Conservation (phyloP, 2,888 invertebrate species). For the Phrixothrix hirtus region DNA sequence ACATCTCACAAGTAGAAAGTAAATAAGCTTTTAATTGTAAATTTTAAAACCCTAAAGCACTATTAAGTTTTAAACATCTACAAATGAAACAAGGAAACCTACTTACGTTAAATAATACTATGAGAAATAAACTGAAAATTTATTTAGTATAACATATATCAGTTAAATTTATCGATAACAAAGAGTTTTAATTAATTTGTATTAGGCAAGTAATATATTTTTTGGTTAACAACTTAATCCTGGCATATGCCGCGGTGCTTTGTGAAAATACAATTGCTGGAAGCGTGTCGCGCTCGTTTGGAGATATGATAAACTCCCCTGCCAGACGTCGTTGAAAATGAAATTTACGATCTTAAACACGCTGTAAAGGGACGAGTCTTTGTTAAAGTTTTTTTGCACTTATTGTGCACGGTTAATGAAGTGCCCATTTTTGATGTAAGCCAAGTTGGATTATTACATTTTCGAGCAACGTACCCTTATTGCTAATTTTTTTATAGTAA, state of each 20-base stretch:
- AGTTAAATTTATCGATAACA: background rate
- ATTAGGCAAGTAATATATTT: slow-evolving; percentile 39
- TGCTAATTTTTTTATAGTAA: too few species aligned
- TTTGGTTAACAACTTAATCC: slow-evolving; percentile 45
- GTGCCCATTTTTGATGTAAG: slow-evolving; percentile 21
- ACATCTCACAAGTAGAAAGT: too few species aligned
- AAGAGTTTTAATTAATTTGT: slow-evolving; percentile 33
- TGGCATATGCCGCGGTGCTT: slow-evolving; percentile 42
- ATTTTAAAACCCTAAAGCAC: too few species aligned
- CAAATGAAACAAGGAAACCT: too few species aligned
- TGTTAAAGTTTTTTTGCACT: slow-evolving; percentile 28
- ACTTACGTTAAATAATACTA: too few species aligned
- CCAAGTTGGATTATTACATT: too few species aligned
- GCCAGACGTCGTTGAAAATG: slow-evolving; percentile 40
- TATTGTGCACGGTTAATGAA: slow-evolving; percentile 31
- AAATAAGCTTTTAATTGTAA: background rate
- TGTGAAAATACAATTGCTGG: slow-evolving; percentile 44
- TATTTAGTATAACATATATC: background rate
- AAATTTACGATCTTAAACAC: slow-evolving; percentile 40
- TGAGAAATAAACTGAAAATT: background rate
- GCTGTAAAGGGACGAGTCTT: slow-evolving; percentile 31
- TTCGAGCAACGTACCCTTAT: too few species aligned
- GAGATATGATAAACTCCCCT: slow-evolving; percentile 42
- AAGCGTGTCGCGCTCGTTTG: slow-evolving; percentile 39
- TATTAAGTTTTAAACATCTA: too few species aligned